These are phyloP conservation scores for Macroramphosus scolopax DNA, from an alignment of 2,797 vertebrate genomes.

Conservation along the genomic window DNA sequence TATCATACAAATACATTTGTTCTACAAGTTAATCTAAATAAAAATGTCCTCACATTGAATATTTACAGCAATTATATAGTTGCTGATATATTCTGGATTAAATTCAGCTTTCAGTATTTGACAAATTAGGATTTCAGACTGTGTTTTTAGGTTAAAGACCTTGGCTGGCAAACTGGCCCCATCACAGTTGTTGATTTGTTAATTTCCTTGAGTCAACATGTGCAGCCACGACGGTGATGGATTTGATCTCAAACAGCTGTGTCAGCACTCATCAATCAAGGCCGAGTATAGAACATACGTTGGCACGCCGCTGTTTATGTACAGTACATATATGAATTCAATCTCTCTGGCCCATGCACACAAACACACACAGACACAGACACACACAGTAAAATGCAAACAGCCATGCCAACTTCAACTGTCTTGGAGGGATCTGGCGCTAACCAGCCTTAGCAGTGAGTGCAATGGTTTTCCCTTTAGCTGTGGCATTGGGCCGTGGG, in stretches of 20 bases:
- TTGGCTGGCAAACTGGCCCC: slow-evolving; percentile 31
- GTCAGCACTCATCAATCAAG: slow-evolving; percentile 65
- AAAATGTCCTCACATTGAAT: too few relatives aligned
- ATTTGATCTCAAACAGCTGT: slow-evolving; percentile 62
- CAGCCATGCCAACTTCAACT: slow-evolving; percentile 13
- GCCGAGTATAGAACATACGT: slow-evolving; percentile 29
- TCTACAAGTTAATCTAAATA: too few relatives aligned
- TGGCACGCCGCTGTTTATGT: slow-evolving; percentile 15
- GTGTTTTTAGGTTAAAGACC: slow-evolving; percentile 3
- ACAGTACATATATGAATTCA: too few relatives aligned
- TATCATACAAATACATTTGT: too few relatives aligned
- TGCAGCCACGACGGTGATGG: slow-evolving; percentile 49
- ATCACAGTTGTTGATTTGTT: slow-evolving; percentile 39
- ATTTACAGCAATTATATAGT: too few relatives aligned
- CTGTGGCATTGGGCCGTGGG: slow-evolving; percentile 50
- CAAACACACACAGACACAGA: slow-evolving; percentile 2
- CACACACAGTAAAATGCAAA: slow-evolving; percentile 30
- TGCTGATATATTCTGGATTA: too few relatives aligned
- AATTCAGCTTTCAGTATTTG: too few relatives aligned
- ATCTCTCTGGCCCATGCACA: too few relatives aligned
- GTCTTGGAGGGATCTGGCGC: slow-evolving; percentile 35
- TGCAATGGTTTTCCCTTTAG: slow-evolving; percentile 41
- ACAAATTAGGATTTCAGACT: too few relatives aligned
- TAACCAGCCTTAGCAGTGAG: slow-evolving; percentile 38
- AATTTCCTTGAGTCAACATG: slow-evolving; percentile 51